Evolutionary conservation across 2,888 invertebrate genomes (phyloP), one percentile per base, ranked within the genome.

Genomic region (Geophilus truncorum): DNA sequence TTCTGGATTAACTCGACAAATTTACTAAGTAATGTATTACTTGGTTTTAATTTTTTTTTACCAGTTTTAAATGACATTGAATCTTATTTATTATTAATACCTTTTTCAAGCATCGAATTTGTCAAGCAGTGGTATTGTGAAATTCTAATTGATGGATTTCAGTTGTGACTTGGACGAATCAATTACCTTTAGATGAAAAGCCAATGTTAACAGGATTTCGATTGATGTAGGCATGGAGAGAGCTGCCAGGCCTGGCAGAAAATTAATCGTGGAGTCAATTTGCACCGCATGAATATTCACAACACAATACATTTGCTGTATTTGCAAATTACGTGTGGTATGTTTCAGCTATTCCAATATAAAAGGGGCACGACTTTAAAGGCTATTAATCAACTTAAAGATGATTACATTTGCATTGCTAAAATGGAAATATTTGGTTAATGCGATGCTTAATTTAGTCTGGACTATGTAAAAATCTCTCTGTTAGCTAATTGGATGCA

Each of bases 131-230:
- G 21, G 21, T 23, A 70, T 70, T 70, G 70, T 70, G 70, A 70
- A 28, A 25, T 70, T 23, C 70, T 70, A 70, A 70, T 70, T 70
- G 70, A 70, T 70, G 28, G 28, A 70, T 70, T 70, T 70, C 70
- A 70, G 70, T 70, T 70, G 70, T 70, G 70, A 70, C 70, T 70
- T 10, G 70, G 70, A 70, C 70, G 70, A 70, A 70, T 70, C 70
- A 70, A 70, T 70, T 70, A 70, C 70, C 70, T 70, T 70, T n/a
- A 70, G 51, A 51, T 18, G 51, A 51, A 28, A 70, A 70, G 25
- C 70, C 70, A 70, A 25, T 70, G 70, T 28, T 70, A 70, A 70
- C 70, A 70, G 15, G 70, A 28, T 70, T 51, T 70, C 70, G 70
- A 70, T 70, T 70, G 70, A 70, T 25, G 70, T 28, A 25, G 70